Base-by-base conservation (phyloP, 2,797 vertebrate genomes). In the Xiphorhynchus erythropygius region DNA sequence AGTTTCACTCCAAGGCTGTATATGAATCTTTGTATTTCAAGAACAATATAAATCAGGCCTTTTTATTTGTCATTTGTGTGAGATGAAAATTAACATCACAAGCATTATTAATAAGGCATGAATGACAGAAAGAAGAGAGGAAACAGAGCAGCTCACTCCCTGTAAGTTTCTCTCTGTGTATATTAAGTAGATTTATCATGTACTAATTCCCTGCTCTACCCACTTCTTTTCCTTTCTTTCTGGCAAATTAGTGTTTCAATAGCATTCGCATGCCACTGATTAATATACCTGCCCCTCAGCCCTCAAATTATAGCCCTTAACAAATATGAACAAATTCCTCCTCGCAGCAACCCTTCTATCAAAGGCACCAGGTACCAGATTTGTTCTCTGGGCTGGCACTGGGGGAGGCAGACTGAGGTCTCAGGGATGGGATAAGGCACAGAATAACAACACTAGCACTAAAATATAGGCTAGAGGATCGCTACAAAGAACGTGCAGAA, bases 51-150 rank as follows among this genome's bases (percentile, higher is more conserved):
- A 95, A 93, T 91, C 89, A 93, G 56, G 53, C 42, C 46, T 94
- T 90, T 94, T 90, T 96, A 93, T 97, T 96, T 97, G 94, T 96
- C 96, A 92, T 92, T 84, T 93, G 53, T 49, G 46, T 90, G 94
- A 96, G 89, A 86, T 82, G 86, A 90, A 95, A 89, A 97, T 96
- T 93, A 97, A 93, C 94, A 93, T 96, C 95, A 96, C 83, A 96
- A 82, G 83, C 85, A 95, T 97, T 95, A 95, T 97, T 97, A 97
- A 97, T 97, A 96, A 95, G 93, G 73, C 59, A 77, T 71, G 91
- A 94, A 91, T 27, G 44, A 89, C 75, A 96, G 87, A 90, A 93
- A 91, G 88, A 73, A 78, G 79, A 92, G 80, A 96, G 55, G 64
- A 91, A 82, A 49, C 76, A 93, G 57, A 95, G 70, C 80, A 88